Evolutionary conservation across 2,797 vertebrate species (phyloP).

Genomic region (Neosilurus hyrtlii): DNA sequence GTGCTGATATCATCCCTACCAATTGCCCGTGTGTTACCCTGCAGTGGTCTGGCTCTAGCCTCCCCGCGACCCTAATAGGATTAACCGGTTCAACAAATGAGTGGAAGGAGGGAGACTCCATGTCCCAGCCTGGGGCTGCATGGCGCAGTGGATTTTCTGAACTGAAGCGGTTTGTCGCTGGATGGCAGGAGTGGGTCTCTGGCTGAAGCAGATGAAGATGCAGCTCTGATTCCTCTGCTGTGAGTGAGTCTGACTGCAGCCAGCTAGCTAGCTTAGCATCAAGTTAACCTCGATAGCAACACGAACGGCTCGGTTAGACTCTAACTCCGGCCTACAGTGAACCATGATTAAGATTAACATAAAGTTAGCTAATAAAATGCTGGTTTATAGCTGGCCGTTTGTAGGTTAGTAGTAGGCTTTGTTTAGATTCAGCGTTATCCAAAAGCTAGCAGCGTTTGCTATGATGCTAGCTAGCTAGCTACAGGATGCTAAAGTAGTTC

Average conservation of each 20-base stretch:
- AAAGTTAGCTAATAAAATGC: neutral
- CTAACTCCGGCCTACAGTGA: neutral
- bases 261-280: neutral
- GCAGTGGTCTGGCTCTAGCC: no score
- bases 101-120: no score
- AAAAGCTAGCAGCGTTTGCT: neutral
- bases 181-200: neutral
- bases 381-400: neutral
- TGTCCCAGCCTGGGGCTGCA: neutral
- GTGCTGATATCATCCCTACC: no score
- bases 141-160: neutral
- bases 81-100: no score
- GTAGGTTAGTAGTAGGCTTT: neutral
- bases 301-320: neutral
- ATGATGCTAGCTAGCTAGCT: neutral
- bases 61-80: no score
- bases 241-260: neutral
- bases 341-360: neutral
- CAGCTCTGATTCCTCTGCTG: neutral
- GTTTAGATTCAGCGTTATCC: neutral
- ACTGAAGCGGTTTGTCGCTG: constrained; percentile 12
- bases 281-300: neutral
- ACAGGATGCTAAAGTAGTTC: neutral
- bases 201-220: neutral
- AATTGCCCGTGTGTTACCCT: no score